These are phyloP conservation scores for Sepiola atlantica DNA, from an alignment of 2,888 invertebrate genomes.

Conservation along the genomic window DNA sequence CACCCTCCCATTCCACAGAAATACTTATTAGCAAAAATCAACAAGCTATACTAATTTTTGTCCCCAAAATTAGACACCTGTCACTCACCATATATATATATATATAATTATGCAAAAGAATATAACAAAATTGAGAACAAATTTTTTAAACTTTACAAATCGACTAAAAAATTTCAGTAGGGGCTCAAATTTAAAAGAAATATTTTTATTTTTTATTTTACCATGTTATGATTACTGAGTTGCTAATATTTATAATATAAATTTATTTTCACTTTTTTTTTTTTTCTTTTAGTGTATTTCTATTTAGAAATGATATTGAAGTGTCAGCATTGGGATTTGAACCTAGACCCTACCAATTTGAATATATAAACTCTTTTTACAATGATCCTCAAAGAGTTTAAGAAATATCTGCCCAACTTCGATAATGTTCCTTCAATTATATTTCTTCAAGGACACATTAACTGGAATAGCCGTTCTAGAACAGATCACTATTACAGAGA, in stretches of 20 bases:
- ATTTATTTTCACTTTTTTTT: not conserved
- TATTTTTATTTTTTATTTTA: not conserved
- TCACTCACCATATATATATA: no score
- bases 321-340: not conserved
- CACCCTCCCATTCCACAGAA: not conserved
- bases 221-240: not conserved
- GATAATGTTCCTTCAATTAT: no score
- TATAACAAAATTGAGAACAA: not conserved
- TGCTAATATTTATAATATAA: not conserved
- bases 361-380: not conserved
- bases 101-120: not conserved
- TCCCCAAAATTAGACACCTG: no score
- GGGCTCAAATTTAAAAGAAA: not conserved
- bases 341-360: not conserved
- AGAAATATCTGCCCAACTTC: no score
- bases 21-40: not conserved
- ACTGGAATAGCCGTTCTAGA: no score
- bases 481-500: no score
- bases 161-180: not conserved
- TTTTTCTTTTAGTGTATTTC: not conserved
- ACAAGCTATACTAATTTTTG: no score
- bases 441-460: no score
- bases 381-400: no score
- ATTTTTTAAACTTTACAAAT: not conserved
- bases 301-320: no score